Percentiles rank a stretch among this genome's conserved stretches.
These are phyloP conservation scores for Capitella teleta DNA, from an alignment of 1,140 invertebrate genomes.

Conservation along the genomic window DNA sequence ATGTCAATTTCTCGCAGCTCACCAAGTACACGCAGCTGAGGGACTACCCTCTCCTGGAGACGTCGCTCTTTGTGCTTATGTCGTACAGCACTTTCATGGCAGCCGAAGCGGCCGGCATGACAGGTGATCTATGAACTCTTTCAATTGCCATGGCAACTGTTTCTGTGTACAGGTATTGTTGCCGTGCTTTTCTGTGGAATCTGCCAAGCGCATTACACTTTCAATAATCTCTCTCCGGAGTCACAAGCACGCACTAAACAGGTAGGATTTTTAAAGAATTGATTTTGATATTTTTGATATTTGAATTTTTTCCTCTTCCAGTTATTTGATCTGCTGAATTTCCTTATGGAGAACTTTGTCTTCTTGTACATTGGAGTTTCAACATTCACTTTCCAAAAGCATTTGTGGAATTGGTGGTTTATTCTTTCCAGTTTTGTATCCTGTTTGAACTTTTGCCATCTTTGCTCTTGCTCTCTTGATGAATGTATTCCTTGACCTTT, in stretches of 20 bases:
- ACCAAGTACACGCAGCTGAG: constrained; percentile 91
- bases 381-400: constrained; percentile 94
- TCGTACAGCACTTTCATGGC: constrained; percentile 95
- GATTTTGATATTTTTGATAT: background rate
- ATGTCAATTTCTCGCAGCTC: constrained; percentile 40
- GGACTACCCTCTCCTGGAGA: constrained; percentile 92
- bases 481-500: constrained; percentile 17
- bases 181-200: constrained; percentile 97
- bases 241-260: constrained; percentile 81
- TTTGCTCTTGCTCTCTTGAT: background rate
- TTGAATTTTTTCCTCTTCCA: constrained; percentile 40
- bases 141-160: background rate
- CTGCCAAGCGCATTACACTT: constrained; percentile 98
- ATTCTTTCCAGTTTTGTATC: constrained; percentile 84
- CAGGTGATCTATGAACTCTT: constrained; percentile 52
- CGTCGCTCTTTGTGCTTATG: constrained; percentile 91
- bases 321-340: constrained; percentile 89
- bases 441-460: constrained; percentile 18
- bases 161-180: constrained; percentile 60
- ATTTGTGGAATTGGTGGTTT: constrained; percentile 83
- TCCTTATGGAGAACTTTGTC: constrained; percentile 96
- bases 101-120: constrained; percentile 86
- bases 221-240: constrained; percentile 82
- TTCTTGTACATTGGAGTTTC: constrained; percentile 98
- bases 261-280: constrained; percentile 20